These are phyloP conservation scores for Branchinecta lynchi DNA, from an alignment of 1,140 invertebrate genomes.

Conservation along the genomic window DNA sequence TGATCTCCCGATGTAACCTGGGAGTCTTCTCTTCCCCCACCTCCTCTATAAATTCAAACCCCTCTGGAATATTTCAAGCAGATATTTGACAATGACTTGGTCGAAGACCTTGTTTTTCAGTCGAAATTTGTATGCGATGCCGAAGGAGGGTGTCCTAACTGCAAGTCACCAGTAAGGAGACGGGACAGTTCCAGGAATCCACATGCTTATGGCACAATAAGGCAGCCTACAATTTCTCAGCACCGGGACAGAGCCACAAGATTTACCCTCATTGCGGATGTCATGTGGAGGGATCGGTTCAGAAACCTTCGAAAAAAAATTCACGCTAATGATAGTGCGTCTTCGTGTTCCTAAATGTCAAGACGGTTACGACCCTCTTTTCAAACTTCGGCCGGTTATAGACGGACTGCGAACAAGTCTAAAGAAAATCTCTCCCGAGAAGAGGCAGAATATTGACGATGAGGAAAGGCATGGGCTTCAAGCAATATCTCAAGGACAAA, in stretches of 20 bases:
- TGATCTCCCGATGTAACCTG: slow-evolving; percentile 1
- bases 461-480: slow-evolving; percentile 28
- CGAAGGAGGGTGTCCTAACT: slow-evolving; percentile 19
- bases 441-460: slow-evolving; percentile 15
- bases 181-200: slow-evolving; percentile 24
- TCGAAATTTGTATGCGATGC: slow-evolving; percentile 18
- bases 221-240: no score
- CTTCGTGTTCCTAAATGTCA: no score
- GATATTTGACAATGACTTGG: slow-evolving; percentile 10
- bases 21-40: background rate
- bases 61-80: slow-evolving; percentile 12
- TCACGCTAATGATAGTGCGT: no score
- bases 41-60: background rate
- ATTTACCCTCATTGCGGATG: no score
- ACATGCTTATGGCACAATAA: slow-evolving; percentile 23
- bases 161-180: slow-evolving; percentile 22
- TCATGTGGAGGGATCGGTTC: no score
- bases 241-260: no score
- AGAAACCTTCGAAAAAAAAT: no score
- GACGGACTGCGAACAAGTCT: slow-evolving; percentile 15
- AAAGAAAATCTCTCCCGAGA: slow-evolving; percentile 26
- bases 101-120: slow-evolving; percentile 16
- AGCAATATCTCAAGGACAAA: slow-evolving; percentile 24
- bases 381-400: no score
- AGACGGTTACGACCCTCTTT: no score